A percentile compares a stretch with the other conserved stretches of the same genome.
Conservation (phyloP, 2,797 vertebrate species). For the Heteromormyrus szaboi region DNA sequence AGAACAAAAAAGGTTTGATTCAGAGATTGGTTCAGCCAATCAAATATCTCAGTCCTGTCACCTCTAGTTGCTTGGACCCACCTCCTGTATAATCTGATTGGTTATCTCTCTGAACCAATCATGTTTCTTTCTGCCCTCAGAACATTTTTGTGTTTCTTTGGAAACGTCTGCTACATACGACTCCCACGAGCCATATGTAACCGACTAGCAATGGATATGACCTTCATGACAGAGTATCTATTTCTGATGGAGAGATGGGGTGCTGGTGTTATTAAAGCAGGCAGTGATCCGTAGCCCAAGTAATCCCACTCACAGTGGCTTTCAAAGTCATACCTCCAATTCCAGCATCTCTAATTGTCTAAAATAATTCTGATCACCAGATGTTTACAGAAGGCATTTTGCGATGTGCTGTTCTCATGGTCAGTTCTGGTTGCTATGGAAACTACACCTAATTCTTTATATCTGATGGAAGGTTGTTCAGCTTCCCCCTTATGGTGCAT, state of each 20-base stretch:
- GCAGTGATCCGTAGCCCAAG: not conserved
- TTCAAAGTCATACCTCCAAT: not conserved
- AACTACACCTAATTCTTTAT: not conserved
- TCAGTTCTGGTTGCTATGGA: not conserved
- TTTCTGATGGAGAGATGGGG: not conserved
- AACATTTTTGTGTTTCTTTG: not conserved
- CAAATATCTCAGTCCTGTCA: not conserved
- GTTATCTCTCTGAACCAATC: not conserved
- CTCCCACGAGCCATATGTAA: not conserved
- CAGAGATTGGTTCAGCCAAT: not conserved
- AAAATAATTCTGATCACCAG: not conserved
- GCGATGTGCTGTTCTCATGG: not conserved
- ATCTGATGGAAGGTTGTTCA: not conserved
- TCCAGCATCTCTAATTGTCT: not conserved
- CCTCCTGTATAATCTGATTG: not conserved
- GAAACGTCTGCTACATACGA: not conserved
- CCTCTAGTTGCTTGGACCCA: not conserved
- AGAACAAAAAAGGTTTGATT: not conserved
- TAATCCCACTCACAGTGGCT: not conserved
- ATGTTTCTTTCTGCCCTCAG: not conserved
- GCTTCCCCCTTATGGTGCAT: not conserved
- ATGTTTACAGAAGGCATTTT: not conserved
- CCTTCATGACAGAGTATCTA: not conserved
- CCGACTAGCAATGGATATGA: not conserved
- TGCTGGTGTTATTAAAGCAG: not conserved